Evolutionary conservation across 1,140 invertebrate genomes (phyloP).

Genomic region (Aphis craccivora): DNA sequence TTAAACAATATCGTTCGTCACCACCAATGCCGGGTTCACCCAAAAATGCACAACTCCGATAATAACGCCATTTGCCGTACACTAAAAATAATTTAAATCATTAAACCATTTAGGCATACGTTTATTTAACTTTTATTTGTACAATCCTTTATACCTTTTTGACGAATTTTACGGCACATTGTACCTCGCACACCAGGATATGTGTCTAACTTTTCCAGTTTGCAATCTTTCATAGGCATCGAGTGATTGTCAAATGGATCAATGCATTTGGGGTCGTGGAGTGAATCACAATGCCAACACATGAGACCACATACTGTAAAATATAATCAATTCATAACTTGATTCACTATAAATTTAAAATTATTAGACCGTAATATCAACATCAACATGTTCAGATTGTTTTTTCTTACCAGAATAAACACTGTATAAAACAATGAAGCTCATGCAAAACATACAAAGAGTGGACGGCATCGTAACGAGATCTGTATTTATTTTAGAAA

Average conservation of each 20-base stretch:
- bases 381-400: not conserved
- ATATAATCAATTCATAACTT: not conserved
- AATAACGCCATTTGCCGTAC: conserved; percentile 89
- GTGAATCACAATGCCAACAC: conserved; percentile 91
- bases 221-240: conserved; percentile 85
- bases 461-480: conserved; percentile 5
- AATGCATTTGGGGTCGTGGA: conserved; percentile 86
- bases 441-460: not conserved
- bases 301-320: conserved; percentile 77
- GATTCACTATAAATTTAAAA: not conserved
- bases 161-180: conserved; percentile 92
- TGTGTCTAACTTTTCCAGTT: conserved; percentile 71
- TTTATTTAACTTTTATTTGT: not conserved
- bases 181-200: conserved; percentile 75
- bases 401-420: conserved; percentile 44
- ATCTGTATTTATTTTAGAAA: not conserved
- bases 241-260: conserved; percentile 93
- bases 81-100: conserved; percentile 67
- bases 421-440: not conserved
- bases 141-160: conserved; percentile 75
- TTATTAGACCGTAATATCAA: not conserved
- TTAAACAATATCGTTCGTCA: conserved; percentile 89
- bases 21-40: conserved; percentile 88
- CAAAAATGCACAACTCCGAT: conserved; percentile 86
- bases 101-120: not conserved